Base-by-base conservation (phyloP, 2,113 vertebrate species). In the Ceratotherium simum region DNA sequence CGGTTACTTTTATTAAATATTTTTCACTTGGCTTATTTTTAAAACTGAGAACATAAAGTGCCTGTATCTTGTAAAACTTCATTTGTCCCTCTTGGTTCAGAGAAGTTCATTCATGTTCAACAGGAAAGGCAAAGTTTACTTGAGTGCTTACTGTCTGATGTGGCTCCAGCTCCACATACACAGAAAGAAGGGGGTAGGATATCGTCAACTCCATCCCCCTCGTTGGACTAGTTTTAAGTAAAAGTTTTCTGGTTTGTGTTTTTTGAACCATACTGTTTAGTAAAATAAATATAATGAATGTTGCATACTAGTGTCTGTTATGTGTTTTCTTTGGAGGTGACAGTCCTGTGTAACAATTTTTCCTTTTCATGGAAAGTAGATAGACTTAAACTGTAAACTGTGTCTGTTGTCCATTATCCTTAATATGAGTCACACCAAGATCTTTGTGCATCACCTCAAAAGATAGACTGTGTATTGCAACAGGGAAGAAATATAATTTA, bases 31-130 rank as follows among this genome's bases (percentile, higher is more conserved):
- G 83, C 80, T 95, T 97, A 91, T 97, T 98, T 98, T 96, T 97
- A 97, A 98, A 98, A 98, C 98, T 97, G 97, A 96, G 96, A 98
- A 98, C 97, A 98, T 98, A 98, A 98, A 98, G 98, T 98, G 98
- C 98, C 98, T 98, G 97, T 98, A 98, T 94, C 97, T 98, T 98
- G 96, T 97, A 97, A 97, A 96, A 93, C 81, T 98, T 95, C 87
- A 82, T 92, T 91, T 97, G 94, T 97, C 92, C 96, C 46, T 95
- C 36, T 97, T 64, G 75, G 90, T 97, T 97, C 89, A 83, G 85
- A 98, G 82, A 97, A 95, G 46, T 93, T 91, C 56, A 39, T 82
- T 96, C 36, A 48, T 65, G 81, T 87, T 92, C 84, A 69, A 36
- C 67, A 97, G 48, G 78, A 92, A 96, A 78, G 92, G 84, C 96